Conservation (phyloP, 2,113 vertebrate genomes). For the Mesocricetus auratus region DNA sequence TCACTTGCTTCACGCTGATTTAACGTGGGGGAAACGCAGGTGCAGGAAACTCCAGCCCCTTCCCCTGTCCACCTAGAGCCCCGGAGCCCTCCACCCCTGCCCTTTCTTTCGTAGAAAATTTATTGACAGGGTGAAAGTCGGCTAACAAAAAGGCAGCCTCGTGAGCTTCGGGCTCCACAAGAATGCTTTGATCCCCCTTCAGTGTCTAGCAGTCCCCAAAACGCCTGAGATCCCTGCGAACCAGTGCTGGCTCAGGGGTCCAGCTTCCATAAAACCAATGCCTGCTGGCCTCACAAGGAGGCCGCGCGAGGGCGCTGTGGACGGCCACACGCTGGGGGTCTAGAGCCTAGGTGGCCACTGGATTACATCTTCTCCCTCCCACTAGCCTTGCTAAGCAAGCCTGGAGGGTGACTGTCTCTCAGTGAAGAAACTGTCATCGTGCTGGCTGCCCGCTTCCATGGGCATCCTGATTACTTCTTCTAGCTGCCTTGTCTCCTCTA, state of each 20-base stretch:
- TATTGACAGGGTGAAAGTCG: constrained; percentile 89
- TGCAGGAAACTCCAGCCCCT: constrained; percentile 83
- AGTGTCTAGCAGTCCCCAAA: constrained; percentile 76
- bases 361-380: fast-evolving
- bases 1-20: constrained; percentile 73
- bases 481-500: neutral
- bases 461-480: neutral
- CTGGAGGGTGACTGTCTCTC: fast-evolving
- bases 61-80: constrained; percentile 31
- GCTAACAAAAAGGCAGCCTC: constrained; percentile 89
- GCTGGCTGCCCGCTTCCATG: neutral
- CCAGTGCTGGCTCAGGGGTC: constrained; percentile 10
- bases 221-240: constrained; percentile 66
- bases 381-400: neutral
- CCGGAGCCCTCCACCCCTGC: constrained; percentile 62
- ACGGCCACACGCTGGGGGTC: fast-evolving
- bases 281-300: neutral
- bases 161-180: constrained; percentile 83
- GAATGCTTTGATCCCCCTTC: constrained; percentile 94
- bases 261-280: constrained; percentile 74
- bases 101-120: constrained; percentile 86
- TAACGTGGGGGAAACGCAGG: constrained; percentile 86
- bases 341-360: neutral
- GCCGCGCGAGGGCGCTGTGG: constrained; percentile 28
- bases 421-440: neutral